Percentiles rank a stretch among this genome's conserved stretches.
Conservation (phyloP, 2,888 invertebrate species). For the Oxycera nigricornis region DNA sequence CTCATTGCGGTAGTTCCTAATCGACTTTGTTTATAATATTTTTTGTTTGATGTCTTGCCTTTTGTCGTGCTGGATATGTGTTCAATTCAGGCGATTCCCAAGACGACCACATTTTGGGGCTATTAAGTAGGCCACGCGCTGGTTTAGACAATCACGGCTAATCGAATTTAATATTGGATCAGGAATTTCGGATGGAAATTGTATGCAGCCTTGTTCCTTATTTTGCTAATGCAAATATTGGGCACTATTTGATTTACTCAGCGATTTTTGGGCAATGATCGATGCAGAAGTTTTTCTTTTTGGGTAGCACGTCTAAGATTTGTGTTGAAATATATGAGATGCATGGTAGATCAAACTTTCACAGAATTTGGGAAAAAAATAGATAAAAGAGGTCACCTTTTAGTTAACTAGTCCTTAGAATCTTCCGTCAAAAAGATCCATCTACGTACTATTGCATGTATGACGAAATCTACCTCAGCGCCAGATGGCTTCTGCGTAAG, state of each 20-base stretch:
- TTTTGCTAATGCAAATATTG: not conserved
- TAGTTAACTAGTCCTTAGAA: no score
- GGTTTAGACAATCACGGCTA: constrained; percentile 13
- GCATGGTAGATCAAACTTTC: no score
- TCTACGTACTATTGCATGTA: not conserved
- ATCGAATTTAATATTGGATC: not conserved
- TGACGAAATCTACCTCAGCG: not conserved
- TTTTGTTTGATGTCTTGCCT: constrained; percentile 33
- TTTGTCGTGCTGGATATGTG: constrained; percentile 5
- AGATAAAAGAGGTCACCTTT: no score
- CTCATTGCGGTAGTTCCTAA: constrained; percentile 34
- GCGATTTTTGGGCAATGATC: not conserved
- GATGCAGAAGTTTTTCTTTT: not conserved
- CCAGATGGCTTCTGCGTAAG: constrained; percentile 13
- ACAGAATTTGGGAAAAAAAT: no score
- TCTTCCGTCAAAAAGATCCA: no score
- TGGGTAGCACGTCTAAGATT: not conserved
- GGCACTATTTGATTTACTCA: not conserved
- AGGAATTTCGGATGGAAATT: constrained; percentile 9
- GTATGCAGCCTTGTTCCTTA: constrained; percentile 27
- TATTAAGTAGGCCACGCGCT: constrained; percentile 17
- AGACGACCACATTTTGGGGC: not conserved
- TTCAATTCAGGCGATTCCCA: not conserved
- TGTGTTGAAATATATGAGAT: no score
- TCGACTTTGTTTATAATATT: constrained; percentile 25